Percentiles rank a stretch among this genome's conserved stretches.
Evolutionary conservation across 2,888 invertebrate genomes (phyloP).

Genomic region (Andrena bucephala): DNA sequence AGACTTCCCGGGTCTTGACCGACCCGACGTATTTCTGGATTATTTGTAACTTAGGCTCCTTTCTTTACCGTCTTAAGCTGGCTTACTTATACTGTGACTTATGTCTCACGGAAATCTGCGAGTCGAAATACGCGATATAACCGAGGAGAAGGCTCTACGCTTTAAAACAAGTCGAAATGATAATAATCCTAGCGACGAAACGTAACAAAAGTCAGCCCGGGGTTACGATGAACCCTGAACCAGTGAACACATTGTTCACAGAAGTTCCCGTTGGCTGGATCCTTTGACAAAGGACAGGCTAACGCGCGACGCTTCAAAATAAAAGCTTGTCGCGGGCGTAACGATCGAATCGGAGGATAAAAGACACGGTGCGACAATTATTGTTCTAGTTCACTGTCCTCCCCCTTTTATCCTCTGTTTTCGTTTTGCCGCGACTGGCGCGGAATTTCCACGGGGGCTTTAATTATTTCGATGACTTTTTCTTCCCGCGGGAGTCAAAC

Average conservation of each 20-base stretch:
- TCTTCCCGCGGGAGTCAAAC: conserved; percentile 4
- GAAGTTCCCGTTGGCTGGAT: neutral
- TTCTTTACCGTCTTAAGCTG: neutral
- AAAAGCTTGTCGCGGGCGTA: neutral
- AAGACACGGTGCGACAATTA: conserved; percentile 13
- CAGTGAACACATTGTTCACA: neutral
- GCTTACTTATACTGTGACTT: too few species aligned
- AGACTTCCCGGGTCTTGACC: neutral
- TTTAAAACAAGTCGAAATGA: too few species aligned
- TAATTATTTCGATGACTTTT: conserved; percentile 26
- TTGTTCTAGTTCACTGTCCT: conserved; percentile 8
- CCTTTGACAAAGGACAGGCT: neutral
- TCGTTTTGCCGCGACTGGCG: neutral
- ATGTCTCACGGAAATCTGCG: too few species aligned
- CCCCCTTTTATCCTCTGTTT: neutral
- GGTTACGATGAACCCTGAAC: too few species aligned
- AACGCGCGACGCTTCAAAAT: neutral
- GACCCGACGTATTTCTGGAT: neutral
- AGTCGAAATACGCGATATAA: too few species aligned
- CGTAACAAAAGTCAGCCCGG: too few species aligned
- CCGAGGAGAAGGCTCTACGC: too few species aligned
- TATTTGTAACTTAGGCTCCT: neutral
- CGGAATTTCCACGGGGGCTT: conserved; percentile 10
- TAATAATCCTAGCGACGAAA: too few species aligned
- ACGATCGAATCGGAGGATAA: neutral